These are phyloP conservation scores for Sarcophaga subvicina DNA, from an alignment of 2,888 invertebrate species.

Conservation along the genomic window DNA sequence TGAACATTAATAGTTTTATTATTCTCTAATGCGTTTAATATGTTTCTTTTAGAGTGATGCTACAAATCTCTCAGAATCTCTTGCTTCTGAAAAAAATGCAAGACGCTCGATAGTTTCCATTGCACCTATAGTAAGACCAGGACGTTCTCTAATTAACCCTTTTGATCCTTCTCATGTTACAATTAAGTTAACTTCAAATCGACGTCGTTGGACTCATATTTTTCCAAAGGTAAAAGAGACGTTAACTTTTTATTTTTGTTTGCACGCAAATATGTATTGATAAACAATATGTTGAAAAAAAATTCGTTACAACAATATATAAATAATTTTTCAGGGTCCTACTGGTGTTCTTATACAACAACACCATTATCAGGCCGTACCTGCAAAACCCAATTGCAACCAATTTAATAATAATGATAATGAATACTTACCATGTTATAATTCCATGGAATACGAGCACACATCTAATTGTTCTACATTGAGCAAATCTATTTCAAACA, in stretches of 20 bases:
- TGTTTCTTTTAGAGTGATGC: slow-evolving; percentile 75
- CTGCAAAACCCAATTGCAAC: slow-evolving; percentile 79
- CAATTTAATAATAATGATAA: slow-evolving; percentile 73
- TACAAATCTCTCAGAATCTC: slow-evolving; percentile 79
- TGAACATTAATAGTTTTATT: neutral
- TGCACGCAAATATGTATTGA: no score
- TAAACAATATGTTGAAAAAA: no score
- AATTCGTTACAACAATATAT: neutral
- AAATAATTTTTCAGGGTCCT: slow-evolving; percentile 84
- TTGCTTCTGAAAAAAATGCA: slow-evolving; percentile 80
- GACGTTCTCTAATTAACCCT: slow-evolving; percentile 96
- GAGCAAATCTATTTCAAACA: slow-evolving; percentile 74
- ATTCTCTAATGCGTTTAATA: neutral
- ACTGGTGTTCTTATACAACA: slow-evolving; percentile 95
- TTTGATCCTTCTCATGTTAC: slow-evolving; percentile 99
- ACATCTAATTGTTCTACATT: slow-evolving; percentile 77
- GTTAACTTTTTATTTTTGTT: neutral
- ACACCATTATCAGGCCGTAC: slow-evolving; percentile 95
- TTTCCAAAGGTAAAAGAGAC: slow-evolving; percentile 88
- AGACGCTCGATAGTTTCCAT: slow-evolving; percentile 80
- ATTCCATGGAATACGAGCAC: slow-evolving; percentile 78
- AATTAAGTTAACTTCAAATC: slow-evolving; percentile 96
- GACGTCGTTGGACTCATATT: slow-evolving; percentile 98
- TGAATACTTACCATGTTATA: slow-evolving; percentile 75
- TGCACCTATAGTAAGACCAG: slow-evolving; percentile 87